phyloP scores from a whole-genome alignment of 2,797 vertebrate genomes.

The Myotis myotis region DNA sequence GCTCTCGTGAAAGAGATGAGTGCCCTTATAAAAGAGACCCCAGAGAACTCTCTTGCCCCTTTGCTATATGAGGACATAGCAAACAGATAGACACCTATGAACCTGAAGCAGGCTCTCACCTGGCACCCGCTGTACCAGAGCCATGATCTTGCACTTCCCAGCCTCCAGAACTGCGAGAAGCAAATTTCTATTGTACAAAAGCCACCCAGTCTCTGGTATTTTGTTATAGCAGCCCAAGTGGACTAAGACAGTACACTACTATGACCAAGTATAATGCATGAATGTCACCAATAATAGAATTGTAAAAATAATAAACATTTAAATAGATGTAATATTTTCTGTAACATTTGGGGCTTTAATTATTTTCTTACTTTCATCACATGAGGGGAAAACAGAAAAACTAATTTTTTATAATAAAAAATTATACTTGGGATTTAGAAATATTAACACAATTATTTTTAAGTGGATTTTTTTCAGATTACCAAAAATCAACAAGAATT shows the following conservation, averaged over 20 bases:
- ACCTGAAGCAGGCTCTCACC: neutral
- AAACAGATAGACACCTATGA: neutral
- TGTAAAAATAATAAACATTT: slow-evolving; percentile 27
- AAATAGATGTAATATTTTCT: neutral
- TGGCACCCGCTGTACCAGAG: neutral
- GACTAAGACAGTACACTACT: neutral
- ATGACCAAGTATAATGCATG: neutral
- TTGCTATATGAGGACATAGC: neutral
- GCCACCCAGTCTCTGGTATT: neutral
- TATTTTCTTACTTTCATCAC: neutral
- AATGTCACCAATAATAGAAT: slow-evolving; percentile 28
- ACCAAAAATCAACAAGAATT: slow-evolving; percentile 36
- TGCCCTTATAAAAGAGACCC: neutral
- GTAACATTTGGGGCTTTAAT: neutral
- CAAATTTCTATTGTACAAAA: neutral
- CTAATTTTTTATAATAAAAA: neutral
- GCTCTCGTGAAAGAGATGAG: neutral
- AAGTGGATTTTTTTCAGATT: neutral
- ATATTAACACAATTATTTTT: slow-evolving; percentile 18
- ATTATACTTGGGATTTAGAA: neutral
- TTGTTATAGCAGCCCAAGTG: neutral
- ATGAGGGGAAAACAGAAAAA: neutral
- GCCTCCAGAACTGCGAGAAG: neutral
- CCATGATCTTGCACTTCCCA: neutral
- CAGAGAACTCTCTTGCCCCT: neutral